Evolutionary conservation across 1,140 invertebrate genomes (phyloP).

Genomic region (Magallana ariakensis): DNA sequence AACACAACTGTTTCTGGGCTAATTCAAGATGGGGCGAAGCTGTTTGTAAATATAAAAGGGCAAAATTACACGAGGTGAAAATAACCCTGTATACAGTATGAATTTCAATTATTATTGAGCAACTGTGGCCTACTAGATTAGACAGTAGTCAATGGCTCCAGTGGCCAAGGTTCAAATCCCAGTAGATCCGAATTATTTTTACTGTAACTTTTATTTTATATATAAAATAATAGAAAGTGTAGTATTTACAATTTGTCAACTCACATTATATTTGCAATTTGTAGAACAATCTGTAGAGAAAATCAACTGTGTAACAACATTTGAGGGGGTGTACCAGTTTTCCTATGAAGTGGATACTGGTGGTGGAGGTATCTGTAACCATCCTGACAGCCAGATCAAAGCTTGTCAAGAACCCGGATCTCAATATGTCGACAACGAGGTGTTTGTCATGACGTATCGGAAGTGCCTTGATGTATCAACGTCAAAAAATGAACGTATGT

Average conservation of each 20-base stretch:
- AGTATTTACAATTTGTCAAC: too few relatives aligned
- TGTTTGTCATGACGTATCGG: conserved; percentile 96
- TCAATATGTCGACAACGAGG: conserved; percentile 97
- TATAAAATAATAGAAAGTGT: too few relatives aligned
- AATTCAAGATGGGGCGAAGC: too few relatives aligned
- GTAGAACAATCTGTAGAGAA: conserved; percentile 65
- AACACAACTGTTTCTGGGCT: too few relatives aligned
- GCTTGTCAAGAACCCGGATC: conserved; percentile 97
- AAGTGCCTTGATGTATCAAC: conserved; percentile 91
- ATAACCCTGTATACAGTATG: too few relatives aligned
- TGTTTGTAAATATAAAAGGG: too few relatives aligned
- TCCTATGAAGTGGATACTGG: conserved; percentile 75
- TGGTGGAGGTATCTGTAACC: conserved; percentile 78
- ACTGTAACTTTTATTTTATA: too few relatives aligned
- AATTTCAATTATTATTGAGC: background rate
- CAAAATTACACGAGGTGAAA: too few relatives aligned
- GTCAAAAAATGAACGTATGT: conserved; percentile 91
- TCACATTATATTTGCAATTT: background rate
- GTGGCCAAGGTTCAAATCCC: too few relatives aligned
- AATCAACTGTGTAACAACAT: conserved; percentile 78
- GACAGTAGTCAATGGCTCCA: too few relatives aligned
- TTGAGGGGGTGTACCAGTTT: conserved; percentile 79
- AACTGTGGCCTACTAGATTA: background rate
- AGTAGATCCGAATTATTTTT: too few relatives aligned
- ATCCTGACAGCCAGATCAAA: conserved; percentile 90